phyloP scores from a whole-genome alignment of 2,797 vertebrate genomes.

The Epinephelus coioides region DNA sequence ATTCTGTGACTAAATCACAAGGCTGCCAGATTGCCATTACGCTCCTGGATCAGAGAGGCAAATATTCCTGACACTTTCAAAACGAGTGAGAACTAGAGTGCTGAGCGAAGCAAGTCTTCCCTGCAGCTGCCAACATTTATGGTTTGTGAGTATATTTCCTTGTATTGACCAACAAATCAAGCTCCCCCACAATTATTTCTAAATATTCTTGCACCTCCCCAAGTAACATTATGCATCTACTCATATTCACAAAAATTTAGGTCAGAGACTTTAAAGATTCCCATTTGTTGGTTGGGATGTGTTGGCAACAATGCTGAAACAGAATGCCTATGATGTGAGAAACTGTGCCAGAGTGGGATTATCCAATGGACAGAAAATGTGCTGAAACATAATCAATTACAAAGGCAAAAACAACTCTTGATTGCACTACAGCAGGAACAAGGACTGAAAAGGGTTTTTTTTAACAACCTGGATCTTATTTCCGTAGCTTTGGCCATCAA shows the following conservation, averaged over 20 bases:
- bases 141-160: conserved; percentile 72
- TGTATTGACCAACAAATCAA: conserved; percentile 76
- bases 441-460: conserved; percentile 3
- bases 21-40: conserved; percentile 69
- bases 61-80: conserved; percentile 77
- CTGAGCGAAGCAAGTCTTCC: conserved; percentile 73
- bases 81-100: conserved; percentile 65
- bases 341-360: conserved; percentile 70
- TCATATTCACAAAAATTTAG: conserved; percentile 65
- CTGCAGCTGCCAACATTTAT: conserved; percentile 68
- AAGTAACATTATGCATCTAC: conserved; percentile 48
- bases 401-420: conserved; percentile 44
- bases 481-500: conserved; percentile 25
- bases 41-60: conserved; percentile 64
- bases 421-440: conserved; percentile 28
- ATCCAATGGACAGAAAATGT: conserved; percentile 64
- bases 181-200: conserved; percentile 45
- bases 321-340: conserved; percentile 63
- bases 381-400: conserved; percentile 70
- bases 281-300: conserved; percentile 63
- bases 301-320: conserved; percentile 67
- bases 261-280: conserved; percentile 69
- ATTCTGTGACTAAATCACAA: conserved; percentile 72
- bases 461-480: conserved; percentile 18
- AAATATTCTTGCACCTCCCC: conserved; percentile 48